Conservation (phyloP, 2,113 vertebrate genomes). For the Calyptomena viridis region DNA sequence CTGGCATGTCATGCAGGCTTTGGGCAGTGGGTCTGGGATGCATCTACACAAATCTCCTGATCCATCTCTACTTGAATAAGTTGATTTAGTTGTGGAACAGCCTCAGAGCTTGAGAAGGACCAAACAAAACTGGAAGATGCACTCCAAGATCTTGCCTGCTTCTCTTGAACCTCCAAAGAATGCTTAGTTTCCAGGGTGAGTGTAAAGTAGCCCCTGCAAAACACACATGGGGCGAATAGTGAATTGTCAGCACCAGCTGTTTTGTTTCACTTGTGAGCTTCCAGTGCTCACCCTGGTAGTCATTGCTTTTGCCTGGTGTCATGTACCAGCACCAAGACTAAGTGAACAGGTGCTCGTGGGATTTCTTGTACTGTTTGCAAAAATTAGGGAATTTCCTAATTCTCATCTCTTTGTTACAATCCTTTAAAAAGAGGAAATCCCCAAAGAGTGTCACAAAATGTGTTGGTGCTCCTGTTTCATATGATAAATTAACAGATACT, state of each 20-base stretch:
- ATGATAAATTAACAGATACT: not conserved
- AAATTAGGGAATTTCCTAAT: not conserved
- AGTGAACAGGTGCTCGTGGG: not conserved
- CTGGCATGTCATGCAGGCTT: not conserved
- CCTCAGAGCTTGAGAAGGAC: not conserved
- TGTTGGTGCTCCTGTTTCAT: not conserved
- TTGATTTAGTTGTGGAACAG: not conserved
- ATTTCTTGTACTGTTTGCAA: not conserved
- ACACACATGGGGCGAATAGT: fast-evolving
- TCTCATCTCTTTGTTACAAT: not conserved
- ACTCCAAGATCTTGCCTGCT: not conserved
- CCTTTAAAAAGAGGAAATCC: not conserved
- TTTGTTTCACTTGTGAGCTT: not conserved
- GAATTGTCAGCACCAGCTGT: not conserved
- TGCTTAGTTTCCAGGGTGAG: not conserved
- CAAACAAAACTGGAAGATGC: not conserved
- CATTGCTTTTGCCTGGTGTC: not conserved
- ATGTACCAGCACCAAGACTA: not conserved
- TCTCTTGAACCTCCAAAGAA: not conserved
- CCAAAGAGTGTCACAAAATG: not conserved
- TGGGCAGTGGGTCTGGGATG: not conserved
- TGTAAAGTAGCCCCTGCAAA: not conserved
- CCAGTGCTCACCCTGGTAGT: not conserved
- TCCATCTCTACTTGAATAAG: too few relatives aligned
- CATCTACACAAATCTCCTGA: not conserved